A percentile compares a stretch with the other conserved stretches of the same genome.
Evolutionary conservation across 2,797 vertebrate species (phyloP).

Genomic region (Brotula barbata): DNA sequence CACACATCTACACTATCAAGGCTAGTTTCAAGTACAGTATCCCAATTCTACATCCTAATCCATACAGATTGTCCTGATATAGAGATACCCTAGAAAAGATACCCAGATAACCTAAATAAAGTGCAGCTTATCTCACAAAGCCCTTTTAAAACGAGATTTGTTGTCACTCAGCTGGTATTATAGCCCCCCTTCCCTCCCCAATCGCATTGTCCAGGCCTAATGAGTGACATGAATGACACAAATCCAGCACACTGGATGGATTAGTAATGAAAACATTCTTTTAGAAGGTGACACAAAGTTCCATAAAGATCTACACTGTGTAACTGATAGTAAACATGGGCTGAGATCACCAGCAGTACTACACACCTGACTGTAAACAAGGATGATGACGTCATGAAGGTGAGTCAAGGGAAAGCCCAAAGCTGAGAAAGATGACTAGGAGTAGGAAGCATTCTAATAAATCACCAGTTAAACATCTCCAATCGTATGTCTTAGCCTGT

Average conservation of each 20-base stretch:
- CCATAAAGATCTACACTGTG: neutral
- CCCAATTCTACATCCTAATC: conserved; percentile 57
- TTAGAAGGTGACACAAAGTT: conserved; percentile 16
- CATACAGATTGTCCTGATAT: conserved; percentile 52
- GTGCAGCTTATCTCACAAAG: conserved; percentile 38
- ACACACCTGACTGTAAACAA: conserved; percentile 21
- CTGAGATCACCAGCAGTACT: neutral
- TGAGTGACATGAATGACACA: conserved; percentile 50
- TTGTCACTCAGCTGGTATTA: conserved; percentile 64
- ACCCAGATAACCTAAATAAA: conserved; percentile 62
- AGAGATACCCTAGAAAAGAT: too few relatives aligned
- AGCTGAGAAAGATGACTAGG: conserved; percentile 28
- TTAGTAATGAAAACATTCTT: conserved; percentile 58
- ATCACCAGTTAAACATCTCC: conserved; percentile 51
- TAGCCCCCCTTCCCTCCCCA: too few relatives aligned
- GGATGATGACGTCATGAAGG: conserved; percentile 33
- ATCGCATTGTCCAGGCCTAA: conserved; percentile 52
- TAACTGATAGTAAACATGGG: conserved; percentile 7
- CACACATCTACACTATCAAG: conserved; percentile 12
- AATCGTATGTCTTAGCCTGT: conserved; percentile 16
- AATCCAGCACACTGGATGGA: conserved; percentile 56
- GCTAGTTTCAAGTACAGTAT: conserved; percentile 32
- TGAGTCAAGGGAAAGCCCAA: conserved; percentile 34
- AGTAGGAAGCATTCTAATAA: conserved; percentile 32
- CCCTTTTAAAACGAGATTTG: conserved; percentile 50